These are phyloP conservation scores for Hetaerina titia DNA, from an alignment of 2,888 invertebrate genomes.

Conservation along the genomic window DNA sequence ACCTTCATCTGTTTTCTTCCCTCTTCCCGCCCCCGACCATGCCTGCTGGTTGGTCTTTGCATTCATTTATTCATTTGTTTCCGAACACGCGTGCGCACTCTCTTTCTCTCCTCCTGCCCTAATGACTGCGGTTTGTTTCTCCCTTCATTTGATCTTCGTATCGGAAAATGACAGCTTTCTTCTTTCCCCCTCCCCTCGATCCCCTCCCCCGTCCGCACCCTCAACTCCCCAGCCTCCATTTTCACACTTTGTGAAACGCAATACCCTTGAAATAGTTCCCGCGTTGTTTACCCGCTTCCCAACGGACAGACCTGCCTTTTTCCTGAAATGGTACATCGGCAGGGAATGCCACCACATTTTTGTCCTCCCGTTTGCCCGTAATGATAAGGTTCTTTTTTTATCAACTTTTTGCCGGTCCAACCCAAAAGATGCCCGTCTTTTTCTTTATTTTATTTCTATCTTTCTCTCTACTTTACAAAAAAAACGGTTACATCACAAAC, in stretches of 20 bases:
- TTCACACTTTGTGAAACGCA: background rate
- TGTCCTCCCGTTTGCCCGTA: background rate
- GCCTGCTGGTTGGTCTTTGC: background rate
- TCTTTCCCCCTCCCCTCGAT: background rate
- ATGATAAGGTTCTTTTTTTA: background rate
- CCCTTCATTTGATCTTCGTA: background rate
- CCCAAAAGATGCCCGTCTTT: background rate
- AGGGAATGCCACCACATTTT: background rate
- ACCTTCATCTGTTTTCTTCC: background rate
- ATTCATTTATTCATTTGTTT: background rate
- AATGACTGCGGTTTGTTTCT: background rate
- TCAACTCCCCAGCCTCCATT: background rate
- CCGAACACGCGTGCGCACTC: background rate
- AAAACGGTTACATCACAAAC: background rate
- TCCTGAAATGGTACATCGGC: background rate
- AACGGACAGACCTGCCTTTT: background rate
- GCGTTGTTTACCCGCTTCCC: background rate
- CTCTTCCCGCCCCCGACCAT: background rate
- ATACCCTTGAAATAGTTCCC: background rate
- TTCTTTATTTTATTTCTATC: background rate
- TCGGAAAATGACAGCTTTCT: constrained; percentile 14
- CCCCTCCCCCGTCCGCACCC: background rate
- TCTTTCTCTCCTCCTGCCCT: no score
- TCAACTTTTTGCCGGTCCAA: background rate
- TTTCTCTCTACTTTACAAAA: background rate